Conservation (phyloP, 2,888 invertebrate species). For the Brachypterus glaber region DNA sequence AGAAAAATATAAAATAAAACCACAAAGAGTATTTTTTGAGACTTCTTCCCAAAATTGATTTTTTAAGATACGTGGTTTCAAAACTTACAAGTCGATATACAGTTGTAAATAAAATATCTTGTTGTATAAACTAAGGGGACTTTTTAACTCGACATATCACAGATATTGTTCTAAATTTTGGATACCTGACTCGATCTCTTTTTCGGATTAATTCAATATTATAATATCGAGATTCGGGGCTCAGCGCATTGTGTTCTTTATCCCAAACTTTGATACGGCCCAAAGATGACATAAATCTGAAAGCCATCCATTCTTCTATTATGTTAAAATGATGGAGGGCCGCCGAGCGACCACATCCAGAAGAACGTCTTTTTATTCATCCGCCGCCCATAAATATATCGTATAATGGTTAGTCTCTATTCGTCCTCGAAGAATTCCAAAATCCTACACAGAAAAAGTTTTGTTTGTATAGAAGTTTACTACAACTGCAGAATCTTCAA, state of each 20-base stretch:
- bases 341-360: conserved; percentile 26
- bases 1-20: too few species aligned
- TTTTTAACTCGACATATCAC: too few species aligned
- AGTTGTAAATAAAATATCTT: too few species aligned
- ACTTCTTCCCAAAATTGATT: too few species aligned
- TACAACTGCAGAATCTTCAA: too few species aligned
- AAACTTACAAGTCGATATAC: too few species aligned
- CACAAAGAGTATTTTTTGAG: too few species aligned
- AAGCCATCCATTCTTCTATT: conserved; percentile 40
- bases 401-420: conserved; percentile 32
- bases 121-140: too few species aligned
- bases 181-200: conserved; percentile 16
- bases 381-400: conserved; percentile 31
- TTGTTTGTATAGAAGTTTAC: too few species aligned
- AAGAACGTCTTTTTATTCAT: conserved; percentile 22
- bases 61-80: too few species aligned
- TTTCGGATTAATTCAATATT: conserved; percentile 26
- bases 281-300: conserved; percentile 41
- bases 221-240: conserved; percentile 25
- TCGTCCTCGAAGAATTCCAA: too few species aligned
- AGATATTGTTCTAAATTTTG: conserved; percentile 10
- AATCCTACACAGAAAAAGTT: too few species aligned
- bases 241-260: conserved; percentile 32
- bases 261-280: conserved; percentile 37
- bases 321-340: conserved; percentile 40